Evolutionary conservation across 2,888 invertebrate species (phyloP).

Genomic region (Sinodicranocentrus sp.): DNA sequence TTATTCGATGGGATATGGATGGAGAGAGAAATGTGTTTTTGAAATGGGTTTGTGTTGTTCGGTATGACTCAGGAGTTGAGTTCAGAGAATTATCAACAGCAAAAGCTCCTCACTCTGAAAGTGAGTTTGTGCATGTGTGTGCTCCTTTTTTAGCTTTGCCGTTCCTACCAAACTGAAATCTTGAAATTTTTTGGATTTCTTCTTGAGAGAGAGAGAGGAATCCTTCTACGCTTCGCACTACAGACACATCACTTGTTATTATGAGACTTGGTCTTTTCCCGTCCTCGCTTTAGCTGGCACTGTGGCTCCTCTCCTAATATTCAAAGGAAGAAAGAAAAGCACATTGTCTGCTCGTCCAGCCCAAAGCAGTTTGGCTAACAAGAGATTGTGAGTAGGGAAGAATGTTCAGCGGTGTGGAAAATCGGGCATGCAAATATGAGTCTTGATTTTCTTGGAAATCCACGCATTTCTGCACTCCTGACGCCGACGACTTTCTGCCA

Average conservation of each 20-base stretch:
- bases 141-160: neutral
- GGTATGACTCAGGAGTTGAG: constrained; percentile 7
- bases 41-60: neutral
- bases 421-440: no score
- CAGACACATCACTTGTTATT: neutral
- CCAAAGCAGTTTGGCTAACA: no score
- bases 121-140: neutral
- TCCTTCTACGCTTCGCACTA: neutral
- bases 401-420: no score
- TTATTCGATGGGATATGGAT: neutral
- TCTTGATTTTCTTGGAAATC: no score
- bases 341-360: no score
- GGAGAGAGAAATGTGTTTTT: constrained; percentile 7
- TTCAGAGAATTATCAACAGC: neutral
- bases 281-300: neutral
- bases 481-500: no score
- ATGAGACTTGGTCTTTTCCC: neutral
- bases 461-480: no score
- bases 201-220: neutral
- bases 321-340: no score
- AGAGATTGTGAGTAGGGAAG: no score
- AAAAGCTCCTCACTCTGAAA: neutral
- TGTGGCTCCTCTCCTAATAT: no score
- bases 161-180: no score
- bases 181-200: no score